Conservation (phyloP, 1,140 invertebrate genomes). For the Drosophila lini region DNA sequence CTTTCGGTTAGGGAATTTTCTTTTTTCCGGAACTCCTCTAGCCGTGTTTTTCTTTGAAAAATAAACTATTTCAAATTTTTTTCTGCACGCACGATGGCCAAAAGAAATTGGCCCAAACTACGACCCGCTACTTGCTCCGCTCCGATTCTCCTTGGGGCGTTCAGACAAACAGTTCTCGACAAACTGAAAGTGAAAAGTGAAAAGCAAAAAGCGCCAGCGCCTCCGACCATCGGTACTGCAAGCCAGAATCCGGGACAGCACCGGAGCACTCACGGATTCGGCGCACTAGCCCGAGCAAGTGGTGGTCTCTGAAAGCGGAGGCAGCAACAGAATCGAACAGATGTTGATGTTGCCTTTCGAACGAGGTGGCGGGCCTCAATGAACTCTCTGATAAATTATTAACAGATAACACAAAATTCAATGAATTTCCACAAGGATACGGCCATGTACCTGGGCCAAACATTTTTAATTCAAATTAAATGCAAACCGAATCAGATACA, state of each 20-base stretch:
- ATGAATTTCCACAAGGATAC: conserved; percentile 16
- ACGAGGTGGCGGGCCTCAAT: conserved; percentile 25
- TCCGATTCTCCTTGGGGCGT: conserved; percentile 41
- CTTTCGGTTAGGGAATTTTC: conserved; percentile 42
- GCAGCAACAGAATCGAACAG: conserved; percentile 37
- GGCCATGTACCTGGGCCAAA: neutral
- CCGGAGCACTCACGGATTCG: conserved; percentile 48
- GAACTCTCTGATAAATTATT: conserved; percentile 30
- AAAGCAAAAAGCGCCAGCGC: conserved; percentile 62
- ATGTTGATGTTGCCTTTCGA: conserved; percentile 50
- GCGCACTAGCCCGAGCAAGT: conserved; percentile 63
- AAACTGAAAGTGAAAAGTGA: conserved; percentile 76
- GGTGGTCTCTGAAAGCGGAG: conserved; percentile 60
- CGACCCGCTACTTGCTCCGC: conserved; percentile 42
- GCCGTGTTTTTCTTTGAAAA: conserved; percentile 20
- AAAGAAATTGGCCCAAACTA: conserved; percentile 35
- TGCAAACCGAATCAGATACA: neutral
- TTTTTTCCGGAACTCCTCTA: conserved; percentile 16
- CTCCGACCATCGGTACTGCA: conserved; percentile 28
- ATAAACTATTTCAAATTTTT: conserved; percentile 14
- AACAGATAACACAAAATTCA: conserved; percentile 1
- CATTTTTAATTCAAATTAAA: neutral
- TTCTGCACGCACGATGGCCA: conserved; percentile 62
- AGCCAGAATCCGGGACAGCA: conserved; percentile 68
- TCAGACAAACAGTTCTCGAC: conserved; percentile 76